Conservation (phyloP, 2,113 vertebrate species). For the Charadrius vociferus region DNA sequence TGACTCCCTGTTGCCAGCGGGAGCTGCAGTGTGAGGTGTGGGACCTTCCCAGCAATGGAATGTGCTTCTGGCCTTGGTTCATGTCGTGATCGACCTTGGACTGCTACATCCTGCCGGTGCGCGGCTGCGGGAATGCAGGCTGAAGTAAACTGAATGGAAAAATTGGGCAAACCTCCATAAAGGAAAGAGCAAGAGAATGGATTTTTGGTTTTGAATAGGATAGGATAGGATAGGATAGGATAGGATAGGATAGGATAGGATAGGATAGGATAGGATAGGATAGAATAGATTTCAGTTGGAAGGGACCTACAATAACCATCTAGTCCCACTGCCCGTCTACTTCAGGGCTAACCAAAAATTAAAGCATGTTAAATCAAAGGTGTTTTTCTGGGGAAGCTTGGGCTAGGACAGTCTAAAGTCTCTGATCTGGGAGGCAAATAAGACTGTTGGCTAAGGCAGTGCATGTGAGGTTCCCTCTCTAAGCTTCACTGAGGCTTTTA, state of each 20-base stretch:
- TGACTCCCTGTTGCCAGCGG: neutral
- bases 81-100: rapidly evolving
- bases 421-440: neutral
- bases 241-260: neutral
- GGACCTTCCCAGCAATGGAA: neutral
- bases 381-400: neutral
- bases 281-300: neutral
- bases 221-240: neutral
- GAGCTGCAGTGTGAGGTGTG: neutral
- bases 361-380: neutral
- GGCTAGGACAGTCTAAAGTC: neutral
- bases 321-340: neutral
- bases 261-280: neutral
- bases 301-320: neutral
- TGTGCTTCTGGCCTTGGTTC: neutral
- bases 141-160: neutral
- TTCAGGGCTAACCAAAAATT: neutral
- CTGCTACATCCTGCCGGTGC: rapidly evolving
- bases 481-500: neutral
- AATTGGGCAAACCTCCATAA: neutral
- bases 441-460: neutral
- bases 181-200: neutral
- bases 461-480: neutral
- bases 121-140: rapidly evolving
- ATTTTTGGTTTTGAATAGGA: neutral